Evolutionary conservation across 2,888 invertebrate genomes (phyloP), one percentile per base, ranked within the genome.

Genomic region (Blastobasis adustella): DNA sequence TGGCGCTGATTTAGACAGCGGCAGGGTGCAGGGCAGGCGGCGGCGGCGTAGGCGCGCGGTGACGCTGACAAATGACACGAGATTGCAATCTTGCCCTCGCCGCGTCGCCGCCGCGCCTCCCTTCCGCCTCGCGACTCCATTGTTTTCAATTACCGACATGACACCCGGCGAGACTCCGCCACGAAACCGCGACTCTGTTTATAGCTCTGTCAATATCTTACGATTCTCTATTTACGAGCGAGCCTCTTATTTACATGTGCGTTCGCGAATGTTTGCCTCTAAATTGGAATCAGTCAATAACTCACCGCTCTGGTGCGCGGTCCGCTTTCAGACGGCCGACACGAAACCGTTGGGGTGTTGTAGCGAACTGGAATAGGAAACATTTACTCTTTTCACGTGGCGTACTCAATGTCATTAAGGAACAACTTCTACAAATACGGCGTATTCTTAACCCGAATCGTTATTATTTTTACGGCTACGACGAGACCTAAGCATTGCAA

Each of bases 41-140:
- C 40, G 7, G 40, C 67, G 59, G 62, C 63, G 82, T 80, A 80
- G 82, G 82, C 76, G 79, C 77, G 71, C 68, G 66, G 59, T 91
- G 93, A 93, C 93, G 92, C 90, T 93, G 93, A 93, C 92, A 93
- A 93, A 93, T 93, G 92, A 92, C 87, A 82, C 85, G 82, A 92
- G 93, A 93, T 93, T 92, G 90, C 90, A 91, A 93, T 93, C 93
- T 92, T 87, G 88, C 89, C 86, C 84, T 84, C 82, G 79, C 72
- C 65, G 56, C 71, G 68, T 66, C 23, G 23, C 1, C 53, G 52
- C 51, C 47, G 62, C 65, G 63, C 70, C 77, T 71, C 82, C 82
- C 84, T 81, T 81, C 79, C 81, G 74, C 76, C 71, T 79, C 73
- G 69, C 74, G 69, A 74, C 81, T 82, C 86, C 87, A 87, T 87